These are phyloP conservation scores for Chaetophractus vellerosus DNA, from an alignment of 2,797 vertebrate species.

Conservation along the genomic window DNA sequence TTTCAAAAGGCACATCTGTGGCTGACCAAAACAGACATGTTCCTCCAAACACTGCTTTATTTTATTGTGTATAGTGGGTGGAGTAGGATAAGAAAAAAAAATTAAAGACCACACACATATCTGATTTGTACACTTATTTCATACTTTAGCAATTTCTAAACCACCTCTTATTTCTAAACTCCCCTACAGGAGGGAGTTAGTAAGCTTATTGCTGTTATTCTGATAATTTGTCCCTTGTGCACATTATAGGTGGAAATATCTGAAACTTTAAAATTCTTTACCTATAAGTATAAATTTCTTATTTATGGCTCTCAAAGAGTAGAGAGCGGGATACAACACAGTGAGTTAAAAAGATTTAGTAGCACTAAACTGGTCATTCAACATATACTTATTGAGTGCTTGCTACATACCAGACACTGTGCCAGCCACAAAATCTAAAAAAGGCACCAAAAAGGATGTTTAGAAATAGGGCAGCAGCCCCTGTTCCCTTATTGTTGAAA, in stretches of 20 bases:
- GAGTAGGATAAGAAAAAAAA: background rate
- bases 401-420: constrained; percentile 17
- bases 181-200: background rate
- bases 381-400: background rate
- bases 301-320: constrained; percentile 42
- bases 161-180: constrained; percentile 14
- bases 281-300: background rate
- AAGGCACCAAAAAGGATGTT: constrained; percentile 13
- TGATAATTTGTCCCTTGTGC: background rate
- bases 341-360: constrained; percentile 51
- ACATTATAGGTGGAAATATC: constrained; percentile 57
- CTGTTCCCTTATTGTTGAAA: background rate
- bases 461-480: constrained; percentile 12
- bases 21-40: too few species aligned
- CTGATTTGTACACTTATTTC: constrained; percentile 44
- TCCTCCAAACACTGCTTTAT: constrained; percentile 65
- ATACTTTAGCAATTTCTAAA: constrained; percentile 68
- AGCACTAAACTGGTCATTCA: constrained; percentile 43
- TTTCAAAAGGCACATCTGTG: too few species aligned
- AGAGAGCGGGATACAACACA: background rate
- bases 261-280: constrained; percentile 34
- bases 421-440: constrained; percentile 48
- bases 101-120: constrained; percentile 40
- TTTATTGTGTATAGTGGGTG: constrained; percentile 2
- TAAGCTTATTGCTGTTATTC: constrained; percentile 49